Evolutionary conservation across 2,113 vertebrate species (phyloP).

Genomic region (Podarcis raffonei): DNA sequence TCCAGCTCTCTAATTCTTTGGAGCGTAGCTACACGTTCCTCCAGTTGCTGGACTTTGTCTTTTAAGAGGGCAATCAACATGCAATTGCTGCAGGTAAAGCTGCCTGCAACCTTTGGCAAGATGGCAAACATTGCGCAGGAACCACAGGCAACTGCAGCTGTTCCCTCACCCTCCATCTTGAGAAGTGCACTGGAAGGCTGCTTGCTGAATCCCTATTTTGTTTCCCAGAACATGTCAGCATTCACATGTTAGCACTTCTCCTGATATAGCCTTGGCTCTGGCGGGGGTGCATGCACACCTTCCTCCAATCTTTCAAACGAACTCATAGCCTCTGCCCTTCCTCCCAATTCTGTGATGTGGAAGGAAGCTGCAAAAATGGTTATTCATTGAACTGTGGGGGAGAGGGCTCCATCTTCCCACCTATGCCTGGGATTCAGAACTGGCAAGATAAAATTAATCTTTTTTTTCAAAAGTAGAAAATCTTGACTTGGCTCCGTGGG

Average conservation of each 20-base stretch:
- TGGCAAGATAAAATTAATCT: constrained; percentile 24
- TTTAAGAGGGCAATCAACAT: too few relatives aligned
- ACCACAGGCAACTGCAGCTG: too few relatives aligned
- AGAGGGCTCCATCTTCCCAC: constrained; percentile 7
- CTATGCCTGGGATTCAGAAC: constrained; percentile 33
- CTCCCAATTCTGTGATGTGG: constrained; percentile 45
- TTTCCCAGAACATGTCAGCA: constrained; percentile 64
- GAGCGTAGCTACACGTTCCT: too few relatives aligned
- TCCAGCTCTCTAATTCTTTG: too few relatives aligned
- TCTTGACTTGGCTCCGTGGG: not conserved
- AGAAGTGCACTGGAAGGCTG: not conserved
- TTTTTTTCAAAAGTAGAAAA: not conserved
- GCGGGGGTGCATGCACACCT: constrained; percentile 38
- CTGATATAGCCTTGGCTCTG: constrained; percentile 53
- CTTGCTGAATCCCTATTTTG: constrained; percentile 51
- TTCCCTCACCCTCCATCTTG: too few relatives aligned
- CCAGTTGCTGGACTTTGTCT: too few relatives aligned
- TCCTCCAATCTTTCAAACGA: constrained; percentile 64
- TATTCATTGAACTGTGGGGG: constrained; percentile 28
- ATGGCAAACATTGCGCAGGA: too few relatives aligned
- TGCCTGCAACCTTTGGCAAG: too few relatives aligned
- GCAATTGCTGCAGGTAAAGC: too few relatives aligned
- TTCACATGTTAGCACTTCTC: constrained; percentile 66
- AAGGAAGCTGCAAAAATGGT: not conserved
- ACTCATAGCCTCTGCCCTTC: constrained; percentile 53